Conservation (phyloP, 2,888 invertebrate genomes). For the Agrotis segetum region DNA sequence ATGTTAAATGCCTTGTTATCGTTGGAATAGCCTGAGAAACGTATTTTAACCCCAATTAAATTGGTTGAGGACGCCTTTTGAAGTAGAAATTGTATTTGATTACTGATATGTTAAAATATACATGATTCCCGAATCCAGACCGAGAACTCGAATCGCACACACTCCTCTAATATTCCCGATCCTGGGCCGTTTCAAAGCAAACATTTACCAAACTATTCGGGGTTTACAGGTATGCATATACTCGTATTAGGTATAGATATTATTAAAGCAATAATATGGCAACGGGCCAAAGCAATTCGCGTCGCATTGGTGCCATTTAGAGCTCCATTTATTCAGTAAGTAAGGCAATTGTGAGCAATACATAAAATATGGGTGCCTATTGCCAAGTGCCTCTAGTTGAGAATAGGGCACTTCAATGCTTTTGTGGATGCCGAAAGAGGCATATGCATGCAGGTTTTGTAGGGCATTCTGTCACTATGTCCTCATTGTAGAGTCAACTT, state of each 20-base stretch:
- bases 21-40: too few species aligned
- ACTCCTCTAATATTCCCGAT: constrained; percentile 1
- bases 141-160: background rate
- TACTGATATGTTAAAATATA: constrained; percentile 16
- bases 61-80: background rate
- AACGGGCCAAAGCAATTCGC: constrained; percentile 56
- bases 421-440: constrained; percentile 1
- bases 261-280: constrained; percentile 51
- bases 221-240: constrained; percentile 57
- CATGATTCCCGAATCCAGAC: background rate
- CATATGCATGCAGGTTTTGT: background rate
- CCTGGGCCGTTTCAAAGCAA: constrained; percentile 18
- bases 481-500: background rate
- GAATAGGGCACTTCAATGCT: constrained; percentile 37
- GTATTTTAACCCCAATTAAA: too few species aligned
- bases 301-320: constrained; percentile 59
- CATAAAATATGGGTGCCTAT: constrained; percentile 47
- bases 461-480: background rate
- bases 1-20: too few species aligned
- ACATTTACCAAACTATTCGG: constrained; percentile 32
- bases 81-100: background rate
- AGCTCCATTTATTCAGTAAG: constrained; percentile 56
- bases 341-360: constrained; percentile 60
- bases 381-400: constrained; percentile 50
- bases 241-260: constrained; percentile 52